phyloP scores from a whole-genome alignment of 2,113 vertebrate genomes.

The Prunella himalayana region DNA sequence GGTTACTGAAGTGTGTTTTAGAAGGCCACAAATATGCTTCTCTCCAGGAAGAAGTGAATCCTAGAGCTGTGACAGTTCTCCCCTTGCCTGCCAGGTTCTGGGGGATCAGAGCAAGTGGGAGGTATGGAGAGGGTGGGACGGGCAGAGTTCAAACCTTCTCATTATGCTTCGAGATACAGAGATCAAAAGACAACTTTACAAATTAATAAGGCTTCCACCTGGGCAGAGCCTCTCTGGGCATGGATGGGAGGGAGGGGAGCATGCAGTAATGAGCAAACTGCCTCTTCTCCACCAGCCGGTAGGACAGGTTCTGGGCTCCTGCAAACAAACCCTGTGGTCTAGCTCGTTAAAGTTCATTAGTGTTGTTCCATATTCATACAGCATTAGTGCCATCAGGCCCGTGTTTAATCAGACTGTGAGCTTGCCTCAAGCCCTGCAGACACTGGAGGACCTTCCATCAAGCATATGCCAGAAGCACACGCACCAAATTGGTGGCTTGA shows the following conservation, averaged over 20 bases:
- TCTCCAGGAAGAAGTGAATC: not conserved
- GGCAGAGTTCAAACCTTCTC: slow-evolving; percentile 20
- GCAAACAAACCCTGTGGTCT: not conserved
- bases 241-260: not conserved
- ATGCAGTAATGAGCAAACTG: not conserved
- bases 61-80: not conserved
- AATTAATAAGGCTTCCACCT: not conserved
- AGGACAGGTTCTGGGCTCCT: slow-evolving; percentile 41
- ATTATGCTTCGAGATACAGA: slow-evolving; percentile 8
- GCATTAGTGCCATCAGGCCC: not conserved
- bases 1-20: not conserved
- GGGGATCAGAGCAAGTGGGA: not conserved
- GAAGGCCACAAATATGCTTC: not conserved
- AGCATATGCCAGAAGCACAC: rapidly evolving
- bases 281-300: slow-evolving; percentile 32
- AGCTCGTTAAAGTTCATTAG: not conserved
- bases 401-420: not conserved
- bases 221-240: not conserved
- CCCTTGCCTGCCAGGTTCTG: not conserved
- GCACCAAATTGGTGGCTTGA: not conserved
- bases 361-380: slow-evolving; percentile 46
- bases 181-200: slow-evolving; percentile 44
- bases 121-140: rapidly evolving
- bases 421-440: not conserved
- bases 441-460: not conserved